These are phyloP conservation scores for Stomatorhinus ivindoensis DNA, from an alignment of 2,113 vertebrate species.

Conservation along the genomic window DNA sequence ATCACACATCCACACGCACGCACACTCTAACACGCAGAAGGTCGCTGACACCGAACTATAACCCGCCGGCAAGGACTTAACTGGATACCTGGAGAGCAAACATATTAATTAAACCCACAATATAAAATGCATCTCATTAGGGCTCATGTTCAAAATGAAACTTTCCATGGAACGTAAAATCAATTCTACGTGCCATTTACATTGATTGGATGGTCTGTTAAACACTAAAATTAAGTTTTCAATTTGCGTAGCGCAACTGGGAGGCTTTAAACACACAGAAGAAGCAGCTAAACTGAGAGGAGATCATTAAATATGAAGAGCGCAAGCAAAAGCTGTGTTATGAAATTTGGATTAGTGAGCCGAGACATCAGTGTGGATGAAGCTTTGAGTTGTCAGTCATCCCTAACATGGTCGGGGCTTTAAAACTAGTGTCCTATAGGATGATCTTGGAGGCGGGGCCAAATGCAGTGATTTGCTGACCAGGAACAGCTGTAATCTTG, in stretches of 20 bases:
- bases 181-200: background rate
- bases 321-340: background rate
- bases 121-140: background rate
- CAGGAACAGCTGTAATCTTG: background rate
- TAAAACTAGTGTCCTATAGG: background rate
- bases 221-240: background rate
- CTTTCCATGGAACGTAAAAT: background rate
- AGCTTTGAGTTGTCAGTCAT: background rate
- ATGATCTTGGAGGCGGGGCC: background rate
- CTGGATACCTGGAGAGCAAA: background rate
- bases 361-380: background rate
- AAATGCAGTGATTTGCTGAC: background rate
- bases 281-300: background rate
- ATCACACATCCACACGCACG: background rate
- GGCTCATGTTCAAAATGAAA: background rate
- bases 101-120: background rate
- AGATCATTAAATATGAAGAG: background rate
- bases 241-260: background rate
- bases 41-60: background rate
- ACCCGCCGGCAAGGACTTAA: background rate
- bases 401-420: background rate
- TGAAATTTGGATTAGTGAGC: background rate
- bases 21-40: slow-evolving; percentile 3
- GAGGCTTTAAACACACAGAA: background rate
- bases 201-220: background rate